Base-by-base conservation (phyloP, 2,888 invertebrate species). In the Mesochorus sp. region DNA sequence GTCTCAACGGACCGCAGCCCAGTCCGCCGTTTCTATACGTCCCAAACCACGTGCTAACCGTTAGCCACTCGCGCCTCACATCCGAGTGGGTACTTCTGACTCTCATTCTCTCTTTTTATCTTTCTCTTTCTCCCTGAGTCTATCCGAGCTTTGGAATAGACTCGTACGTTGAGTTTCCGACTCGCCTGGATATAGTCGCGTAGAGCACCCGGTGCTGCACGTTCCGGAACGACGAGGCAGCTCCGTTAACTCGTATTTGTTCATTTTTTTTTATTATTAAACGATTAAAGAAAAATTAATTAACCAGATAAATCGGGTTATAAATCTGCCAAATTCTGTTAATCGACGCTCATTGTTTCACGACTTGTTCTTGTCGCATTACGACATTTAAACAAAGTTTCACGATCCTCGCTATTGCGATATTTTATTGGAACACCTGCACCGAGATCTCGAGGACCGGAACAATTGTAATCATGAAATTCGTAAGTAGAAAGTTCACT, bases 1-100 rank as follows among this genome's bases (percentile, higher is more conserved):
- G 81, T 81, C 82, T 82, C 84, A 82, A 70, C 81, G 82, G 81
- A 80, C 80, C 85, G 81, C 83, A 84, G 76, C 79, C 79, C 77
- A 76, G 77, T 74, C 26, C 76, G 76, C 53, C 42, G 75, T 71
- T 75, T 75, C 66, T 70, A 61, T 70, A 67, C 72, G 61, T 70
- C 73, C 71, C 24, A 62, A 70, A 77, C 73, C 76, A 78, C 80
- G 75, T 75, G 75, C 74, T 73, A 51, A 68, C 68, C 64, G 42
- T 53, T 37, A 77, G 49, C 71, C 61, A 66, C 61, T 70, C 62
- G 64, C n/a, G n/a, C 62, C 21, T 68, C 61, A 53, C 51, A 57
- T 53, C 55, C 68, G 68, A 70, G 62, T 75, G 51, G 42, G 47
- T 62, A 44, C 53, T 55, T 53, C 24, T 19, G 8, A 26, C 24